Base-by-base conservation (phyloP, 2,113 vertebrate genomes). In the Burhinus bistriatus region DNA sequence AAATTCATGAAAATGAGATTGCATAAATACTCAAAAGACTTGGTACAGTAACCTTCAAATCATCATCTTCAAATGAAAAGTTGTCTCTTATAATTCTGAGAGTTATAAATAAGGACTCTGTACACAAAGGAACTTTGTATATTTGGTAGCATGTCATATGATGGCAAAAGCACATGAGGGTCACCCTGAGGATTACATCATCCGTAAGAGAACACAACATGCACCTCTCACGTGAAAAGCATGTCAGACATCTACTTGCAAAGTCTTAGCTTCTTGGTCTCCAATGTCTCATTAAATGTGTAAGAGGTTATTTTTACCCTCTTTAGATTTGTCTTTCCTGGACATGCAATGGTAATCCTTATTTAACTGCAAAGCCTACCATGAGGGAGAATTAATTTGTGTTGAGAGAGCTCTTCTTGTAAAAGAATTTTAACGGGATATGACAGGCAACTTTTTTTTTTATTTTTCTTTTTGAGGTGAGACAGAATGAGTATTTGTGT, bases 101-200 rank as follows among this genome's bases (percentile, higher is more conserved):
- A 58, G 72, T 91, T 94, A 38, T 90, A 95, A 95, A 70, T 79
- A 90, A 92, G 42, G 23, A 44, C 32, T 62, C 65, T 73, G 32
- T 58, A 23, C 57, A 97, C 90, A 97, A 97, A 97, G 82, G 79
- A 89, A 80, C 86, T 93, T 57, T 94, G 86, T 96, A 73, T 71
- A 84, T 79, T 66, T 78, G 4, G 1, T 32, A 13, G 69, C 79
- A 49, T 78, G 87, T 97, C 95, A 88, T 88, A 91, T 89, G 96
- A 97, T 90, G 91, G 90, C 76, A 91, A 94, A 96, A 96, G 88
- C 94, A 87, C 83, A 96, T 83, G 94, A 91, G 62, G 69, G 82
- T 88, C 95, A 96, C 57, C 40, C 86, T 32, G 42, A 91, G 79
- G 58, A 89, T 95, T 70, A 89, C 58, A 64, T 94, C 92, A 97